Conservation (phyloP, 1,140 invertebrate species). For the Leptopilina boulardi region DNA sequence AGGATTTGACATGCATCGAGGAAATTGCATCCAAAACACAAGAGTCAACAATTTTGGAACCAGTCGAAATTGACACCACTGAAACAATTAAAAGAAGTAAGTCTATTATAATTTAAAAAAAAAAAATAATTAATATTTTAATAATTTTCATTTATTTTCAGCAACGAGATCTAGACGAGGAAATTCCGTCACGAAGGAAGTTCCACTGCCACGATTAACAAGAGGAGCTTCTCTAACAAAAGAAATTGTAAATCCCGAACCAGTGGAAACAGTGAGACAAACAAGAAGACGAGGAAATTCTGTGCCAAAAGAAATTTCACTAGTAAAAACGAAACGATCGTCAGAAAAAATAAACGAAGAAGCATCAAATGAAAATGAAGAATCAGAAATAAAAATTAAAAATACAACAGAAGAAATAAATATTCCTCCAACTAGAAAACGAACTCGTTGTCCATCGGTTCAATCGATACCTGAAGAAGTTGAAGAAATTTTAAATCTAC, state of each 20-base stretch:
- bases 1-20: conserved; percentile 32
- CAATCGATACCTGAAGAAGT: conserved; percentile 64
- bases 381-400: not conserved
- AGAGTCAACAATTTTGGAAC: not conserved
- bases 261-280: not conserved
- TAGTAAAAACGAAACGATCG: not conserved
- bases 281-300: conserved; percentile 56
- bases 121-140: no score
- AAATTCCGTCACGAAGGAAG: conserved; percentile 45
- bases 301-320: conserved; percentile 55
- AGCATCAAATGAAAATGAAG: conserved; percentile 32
- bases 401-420: conserved; percentile 19
- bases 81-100: not conserved
- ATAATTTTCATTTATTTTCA: not conserved
- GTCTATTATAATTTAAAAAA: not conserved
- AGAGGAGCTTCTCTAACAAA: conserved; percentile 52
- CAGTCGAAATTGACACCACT: not conserved
- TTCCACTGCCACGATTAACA: conserved; percentile 33
- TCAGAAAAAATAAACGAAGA: conserved; percentile 54
- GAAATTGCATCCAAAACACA: not conserved
- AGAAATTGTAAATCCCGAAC: conserved; percentile 29
- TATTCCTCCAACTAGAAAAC: conserved; percentile 52
- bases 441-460: conserved; percentile 59
- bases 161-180: conserved; percentile 33
- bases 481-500: conserved; percentile 53